These are phyloP conservation scores for Myotis planiceps DNA, from an alignment of 2,797 vertebrate species.

Conservation along the genomic window DNA sequence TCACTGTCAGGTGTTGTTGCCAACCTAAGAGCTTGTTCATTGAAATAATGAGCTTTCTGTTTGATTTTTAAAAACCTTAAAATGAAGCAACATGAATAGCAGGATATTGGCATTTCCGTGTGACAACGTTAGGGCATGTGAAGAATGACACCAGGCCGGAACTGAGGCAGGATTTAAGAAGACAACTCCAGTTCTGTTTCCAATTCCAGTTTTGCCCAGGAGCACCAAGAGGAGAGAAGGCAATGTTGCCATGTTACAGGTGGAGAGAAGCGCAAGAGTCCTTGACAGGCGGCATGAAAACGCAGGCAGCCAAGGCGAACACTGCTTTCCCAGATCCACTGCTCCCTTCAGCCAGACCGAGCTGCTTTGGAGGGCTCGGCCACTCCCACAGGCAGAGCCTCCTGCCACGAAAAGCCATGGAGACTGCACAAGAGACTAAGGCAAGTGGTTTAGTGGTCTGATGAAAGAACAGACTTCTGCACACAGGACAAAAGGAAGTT, in stretches of 20 bases:
- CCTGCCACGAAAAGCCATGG: not conserved
- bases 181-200: not conserved
- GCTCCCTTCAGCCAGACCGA: not conserved
- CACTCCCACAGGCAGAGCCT: not conserved
- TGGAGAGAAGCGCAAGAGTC: not conserved
- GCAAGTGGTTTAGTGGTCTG: conserved; percentile 34
- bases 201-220: conserved; percentile 65
- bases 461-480: conserved; percentile 11
- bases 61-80: conserved; percentile 47
- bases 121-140: not conserved
- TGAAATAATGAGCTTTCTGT: conserved; percentile 9
- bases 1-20: not conserved
- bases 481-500: not conserved
- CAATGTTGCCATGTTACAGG: not conserved
- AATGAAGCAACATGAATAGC: not conserved
- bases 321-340: not conserved
- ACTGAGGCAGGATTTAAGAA: conserved; percentile 34
- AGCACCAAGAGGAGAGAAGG: conserved; percentile 67
- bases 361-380: not conserved
- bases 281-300: not conserved
- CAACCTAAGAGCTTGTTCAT: conserved; percentile 31
- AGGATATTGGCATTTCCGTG: not conserved
- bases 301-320: not conserved
- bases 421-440: conserved; percentile 48
- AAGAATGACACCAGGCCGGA: not conserved